Conservation (phyloP, 2,113 vertebrate genomes). For the Pterocles gutturalis region DNA sequence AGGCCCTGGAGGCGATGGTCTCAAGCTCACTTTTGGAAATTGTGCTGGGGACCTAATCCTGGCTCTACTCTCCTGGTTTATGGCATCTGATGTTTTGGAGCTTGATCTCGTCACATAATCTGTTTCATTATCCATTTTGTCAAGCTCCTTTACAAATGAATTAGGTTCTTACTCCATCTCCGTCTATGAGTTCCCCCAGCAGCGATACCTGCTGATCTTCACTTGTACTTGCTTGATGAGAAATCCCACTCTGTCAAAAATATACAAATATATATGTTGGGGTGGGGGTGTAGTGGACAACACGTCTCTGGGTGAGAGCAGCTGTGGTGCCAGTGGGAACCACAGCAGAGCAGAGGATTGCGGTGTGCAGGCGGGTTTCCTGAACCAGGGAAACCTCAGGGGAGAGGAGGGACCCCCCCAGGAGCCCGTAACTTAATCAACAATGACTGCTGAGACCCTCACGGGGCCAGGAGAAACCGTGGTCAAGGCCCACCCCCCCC, state of each 20-base stretch:
- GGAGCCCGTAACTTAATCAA: fast-evolving
- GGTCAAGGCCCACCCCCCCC: no score
- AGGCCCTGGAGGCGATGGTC: background rate
- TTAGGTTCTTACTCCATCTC: background rate
- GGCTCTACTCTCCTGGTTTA: background rate
- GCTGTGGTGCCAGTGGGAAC: no score
- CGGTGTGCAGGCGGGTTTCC: fast-evolving
- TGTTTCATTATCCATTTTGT: background rate
- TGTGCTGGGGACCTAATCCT: background rate
- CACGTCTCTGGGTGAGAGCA: background rate
- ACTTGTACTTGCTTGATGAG: background rate
- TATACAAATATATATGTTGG: no score
- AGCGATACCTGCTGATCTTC: background rate
- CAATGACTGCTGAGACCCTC: background rate
- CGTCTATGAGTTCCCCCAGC: background rate
- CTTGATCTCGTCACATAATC: background rate
- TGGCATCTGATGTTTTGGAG: background rate
- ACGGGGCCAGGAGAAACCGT: background rate
- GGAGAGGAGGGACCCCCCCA: fast-evolving
- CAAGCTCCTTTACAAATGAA: background rate
- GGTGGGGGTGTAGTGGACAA: background rate
- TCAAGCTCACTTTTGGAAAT: background rate
- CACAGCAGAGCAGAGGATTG: fast-evolving
- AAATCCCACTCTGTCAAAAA: background rate
- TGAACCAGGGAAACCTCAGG: no score